Base-by-base conservation (phyloP, 2,888 invertebrate genomes). In the Ptycholaimellus sp. region DNA sequence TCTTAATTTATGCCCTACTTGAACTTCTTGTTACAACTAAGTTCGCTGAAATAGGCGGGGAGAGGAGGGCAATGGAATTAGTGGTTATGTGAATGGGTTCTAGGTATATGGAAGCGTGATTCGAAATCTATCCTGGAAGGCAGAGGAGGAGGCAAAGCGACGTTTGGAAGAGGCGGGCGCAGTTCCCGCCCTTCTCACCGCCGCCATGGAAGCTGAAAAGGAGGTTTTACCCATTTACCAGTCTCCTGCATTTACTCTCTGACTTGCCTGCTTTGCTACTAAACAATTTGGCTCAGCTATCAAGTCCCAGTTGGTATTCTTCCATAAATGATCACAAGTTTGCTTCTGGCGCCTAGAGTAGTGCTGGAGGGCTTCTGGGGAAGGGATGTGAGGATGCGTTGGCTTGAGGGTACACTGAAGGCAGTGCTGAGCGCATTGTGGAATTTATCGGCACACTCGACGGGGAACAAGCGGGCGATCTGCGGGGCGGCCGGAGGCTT, bases 381-480 rank as follows among this genome's bases (percentile, higher is more conserved):
- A n/a, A n/a, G n/a, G n/a, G n/a, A n/a, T n/a, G n/a, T n/a, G n/a
- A n/a, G n/a, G n/a, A n/a, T n/a, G n/a, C n/a, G n/a, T n/a, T n/a
- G 73, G 75, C 3, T 13, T 13, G 82, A 82, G 56, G 90, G 7
- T 13, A 87, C 87, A 0, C 64, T 90, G 2, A 90, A 87, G 60
- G 81, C 83, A 3, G 81, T 87, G 44, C 65, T 93, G 1, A 83
- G 83, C 3, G 90, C 90, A 1, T 65, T 90, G 31, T 90, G 90
- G 90, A 93, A 90, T 61, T 66, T 93, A 3, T 85, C 87, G 4
- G 85, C 87, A 2, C 90, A 90, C 58, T 87, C 83, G 56, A 78
- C 78, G 42, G 76, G 80, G 57, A 90, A 90, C 59, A 90, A 90
- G 41, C 53, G 52, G 3, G 87, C 87, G 52, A 76, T 90, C 46